A percentile compares a stretch with the other conserved stretches of the same genome.
Evolutionary conservation across 2,888 invertebrate species (phyloP).

Genomic region (Drosophila neonasuta): DNA sequence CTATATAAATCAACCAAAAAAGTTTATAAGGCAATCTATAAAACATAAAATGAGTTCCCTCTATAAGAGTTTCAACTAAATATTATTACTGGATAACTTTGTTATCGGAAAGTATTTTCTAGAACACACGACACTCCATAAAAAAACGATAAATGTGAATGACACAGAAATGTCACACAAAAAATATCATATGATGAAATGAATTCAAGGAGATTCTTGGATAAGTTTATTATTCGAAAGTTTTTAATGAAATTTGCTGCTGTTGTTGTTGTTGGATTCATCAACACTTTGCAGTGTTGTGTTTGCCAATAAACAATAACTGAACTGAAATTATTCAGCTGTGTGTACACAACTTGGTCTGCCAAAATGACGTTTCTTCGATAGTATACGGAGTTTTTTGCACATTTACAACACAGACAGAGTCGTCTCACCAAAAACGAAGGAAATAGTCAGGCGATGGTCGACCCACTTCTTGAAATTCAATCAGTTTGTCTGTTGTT

Average conservation of each 20-base stretch:
- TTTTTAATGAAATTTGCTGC: conserved; percentile 6
- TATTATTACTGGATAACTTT: too few relatives aligned
- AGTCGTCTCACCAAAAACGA: conserved; percentile 12
- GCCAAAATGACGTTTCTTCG: background rate
- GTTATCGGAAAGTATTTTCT: too few relatives aligned
- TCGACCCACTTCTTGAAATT: conserved; percentile 49
- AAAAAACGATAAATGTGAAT: too few relatives aligned
- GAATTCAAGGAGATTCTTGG: background rate
- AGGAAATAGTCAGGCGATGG: conserved; percentile 23
- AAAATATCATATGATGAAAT: too few relatives aligned
- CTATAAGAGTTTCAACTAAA: too few relatives aligned
- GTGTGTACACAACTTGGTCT: conserved; percentile 16
- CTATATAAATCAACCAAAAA: too few relatives aligned
- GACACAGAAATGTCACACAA: too few relatives aligned
- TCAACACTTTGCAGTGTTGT: conserved; percentile 2
- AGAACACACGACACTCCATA: too few relatives aligned
- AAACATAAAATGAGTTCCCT: too few relatives aligned
- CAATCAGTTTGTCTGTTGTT: conserved; percentile 39
- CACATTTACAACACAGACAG: conserved; percentile 14
- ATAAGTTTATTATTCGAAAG: conserved; percentile 5
- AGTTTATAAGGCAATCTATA: too few relatives aligned
- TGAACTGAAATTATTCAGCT: conserved; percentile 13
- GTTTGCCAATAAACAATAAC: conserved; percentile 27
- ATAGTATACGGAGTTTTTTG: background rate
- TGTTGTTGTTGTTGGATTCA: background rate